A percentile compares a stretch with the other conserved stretches of the same genome.
Evolutionary conservation across 2,113 vertebrate genomes (phyloP).

Genomic region (Poicephalus gulielmi): DNA sequence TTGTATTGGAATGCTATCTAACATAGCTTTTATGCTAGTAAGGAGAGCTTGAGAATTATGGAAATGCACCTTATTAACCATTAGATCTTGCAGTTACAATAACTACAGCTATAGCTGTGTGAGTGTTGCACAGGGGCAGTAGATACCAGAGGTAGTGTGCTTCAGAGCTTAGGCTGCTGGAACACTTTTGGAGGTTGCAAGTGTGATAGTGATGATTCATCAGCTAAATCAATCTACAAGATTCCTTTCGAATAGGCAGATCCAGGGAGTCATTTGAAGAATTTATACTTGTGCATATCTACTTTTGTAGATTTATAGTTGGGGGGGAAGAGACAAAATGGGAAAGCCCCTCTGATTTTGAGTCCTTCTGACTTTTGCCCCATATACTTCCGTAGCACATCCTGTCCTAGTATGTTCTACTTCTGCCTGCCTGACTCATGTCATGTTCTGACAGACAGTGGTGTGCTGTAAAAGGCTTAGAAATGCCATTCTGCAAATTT

Average conservation of each 20-base stretch:
- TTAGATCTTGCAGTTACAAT: neutral
- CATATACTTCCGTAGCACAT: fast-evolving
- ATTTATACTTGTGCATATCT: neutral
- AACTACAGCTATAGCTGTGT: neutral
- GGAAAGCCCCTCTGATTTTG: neutral
- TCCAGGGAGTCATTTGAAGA: neutral
- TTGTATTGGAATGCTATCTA: neutral
- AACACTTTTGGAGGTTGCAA: neutral
- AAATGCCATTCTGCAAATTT: neutral
- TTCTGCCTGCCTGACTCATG: neutral
- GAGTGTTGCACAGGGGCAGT: neutral
- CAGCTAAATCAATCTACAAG: neutral
- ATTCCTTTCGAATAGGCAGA: neutral
- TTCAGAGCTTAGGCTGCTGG: neutral
- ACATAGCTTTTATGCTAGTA: neutral
- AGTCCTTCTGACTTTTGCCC: neutral
- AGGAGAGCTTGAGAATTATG: neutral
- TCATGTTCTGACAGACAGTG: neutral
- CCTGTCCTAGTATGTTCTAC: neutral
- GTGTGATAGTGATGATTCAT: neutral
- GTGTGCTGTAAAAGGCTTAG: neutral
- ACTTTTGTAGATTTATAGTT: neutral
- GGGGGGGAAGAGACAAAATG: neutral
- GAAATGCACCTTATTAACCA: neutral
- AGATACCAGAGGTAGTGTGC: neutral